A percentile compares a stretch with the other conserved stretches of the same genome.
These are phyloP conservation scores for Syngnathus floridae DNA, from an alignment of 2,113 vertebrate genomes.

Conservation along the genomic window DNA sequence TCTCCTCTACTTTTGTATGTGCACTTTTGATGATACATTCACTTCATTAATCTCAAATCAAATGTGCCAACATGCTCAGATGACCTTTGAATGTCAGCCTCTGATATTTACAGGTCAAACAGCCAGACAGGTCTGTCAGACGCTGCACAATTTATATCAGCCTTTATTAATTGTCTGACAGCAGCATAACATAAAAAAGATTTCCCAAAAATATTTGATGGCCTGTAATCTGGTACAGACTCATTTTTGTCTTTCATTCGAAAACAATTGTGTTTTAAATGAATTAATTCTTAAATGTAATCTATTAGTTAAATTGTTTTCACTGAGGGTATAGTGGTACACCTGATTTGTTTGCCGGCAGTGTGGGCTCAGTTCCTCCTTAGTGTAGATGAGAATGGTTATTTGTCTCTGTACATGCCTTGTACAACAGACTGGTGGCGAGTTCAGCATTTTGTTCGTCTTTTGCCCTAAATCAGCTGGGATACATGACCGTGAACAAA, in stretches of 20 bases:
- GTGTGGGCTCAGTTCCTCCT: too few species aligned
- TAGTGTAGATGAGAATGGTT: too few species aligned
- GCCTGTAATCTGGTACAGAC: neutral
- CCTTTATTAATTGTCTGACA: constrained; percentile 11
- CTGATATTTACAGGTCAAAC: constrained; percentile 55
- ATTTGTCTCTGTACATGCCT: too few species aligned
- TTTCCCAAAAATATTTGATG: neutral
- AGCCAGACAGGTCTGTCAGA: constrained; percentile 34
- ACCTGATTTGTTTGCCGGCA: too few species aligned
- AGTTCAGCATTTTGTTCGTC: too few species aligned
- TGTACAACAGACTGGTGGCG: too few species aligned
- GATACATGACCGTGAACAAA: too few species aligned
- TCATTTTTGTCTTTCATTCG: neutral
- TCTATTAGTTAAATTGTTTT: neutral
- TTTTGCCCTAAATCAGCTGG: too few species aligned
- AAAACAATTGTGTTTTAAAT: neutral
- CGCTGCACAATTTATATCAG: constrained; percentile 16
- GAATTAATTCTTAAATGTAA: neutral
- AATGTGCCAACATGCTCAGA: constrained; percentile 35
- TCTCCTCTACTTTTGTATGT: neutral
- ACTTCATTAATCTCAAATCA: constrained; percentile 8
- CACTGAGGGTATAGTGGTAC: too few species aligned
- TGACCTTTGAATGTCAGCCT: constrained; percentile 69
- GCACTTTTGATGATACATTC: constrained; percentile 4
- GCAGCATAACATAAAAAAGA: neutral